phyloP scores from a whole-genome alignment of 2,888 invertebrate genomes.

The Theretra japonica region DNA sequence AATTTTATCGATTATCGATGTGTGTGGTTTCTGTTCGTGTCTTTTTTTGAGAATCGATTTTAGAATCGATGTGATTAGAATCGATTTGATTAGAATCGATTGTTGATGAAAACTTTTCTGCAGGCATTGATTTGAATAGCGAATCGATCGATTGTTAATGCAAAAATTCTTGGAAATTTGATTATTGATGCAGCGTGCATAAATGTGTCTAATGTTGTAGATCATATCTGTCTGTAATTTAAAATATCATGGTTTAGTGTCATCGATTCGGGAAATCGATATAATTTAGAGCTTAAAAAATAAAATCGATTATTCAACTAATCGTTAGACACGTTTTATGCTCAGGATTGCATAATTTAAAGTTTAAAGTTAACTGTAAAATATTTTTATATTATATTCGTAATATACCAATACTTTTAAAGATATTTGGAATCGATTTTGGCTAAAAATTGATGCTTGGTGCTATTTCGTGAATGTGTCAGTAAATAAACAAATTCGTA shows the following conservation, averaged over 20 bases:
- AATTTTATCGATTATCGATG: constrained; percentile 13
- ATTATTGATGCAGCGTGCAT: neutral
- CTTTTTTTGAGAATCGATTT: neutral
- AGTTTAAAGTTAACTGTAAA: neutral
- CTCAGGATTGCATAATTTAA: too few relatives aligned
- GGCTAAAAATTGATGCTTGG: neutral
- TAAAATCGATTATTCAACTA: too few relatives aligned
- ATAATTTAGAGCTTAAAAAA: too few relatives aligned
- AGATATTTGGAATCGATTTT: neutral
- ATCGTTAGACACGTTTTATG: too few relatives aligned
- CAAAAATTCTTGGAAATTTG: neutral
- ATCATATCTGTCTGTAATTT: too few relatives aligned
- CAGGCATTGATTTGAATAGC: neutral
- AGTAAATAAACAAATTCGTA: neutral
- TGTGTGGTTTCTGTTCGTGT: neutral
- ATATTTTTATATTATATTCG: neutral
- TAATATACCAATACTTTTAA: neutral
- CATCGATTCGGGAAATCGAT: too few relatives aligned
- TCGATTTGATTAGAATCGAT: too few relatives aligned
- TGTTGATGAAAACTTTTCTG: neutral
- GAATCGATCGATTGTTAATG: neutral
- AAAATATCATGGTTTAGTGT: too few relatives aligned
- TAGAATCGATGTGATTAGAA: neutral
- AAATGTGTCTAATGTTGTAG: neutral
- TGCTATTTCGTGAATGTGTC: constrained; percentile 6